Evolutionary conservation across 2,888 invertebrate species (phyloP).

Genomic region (Chorisops tibialis): DNA sequence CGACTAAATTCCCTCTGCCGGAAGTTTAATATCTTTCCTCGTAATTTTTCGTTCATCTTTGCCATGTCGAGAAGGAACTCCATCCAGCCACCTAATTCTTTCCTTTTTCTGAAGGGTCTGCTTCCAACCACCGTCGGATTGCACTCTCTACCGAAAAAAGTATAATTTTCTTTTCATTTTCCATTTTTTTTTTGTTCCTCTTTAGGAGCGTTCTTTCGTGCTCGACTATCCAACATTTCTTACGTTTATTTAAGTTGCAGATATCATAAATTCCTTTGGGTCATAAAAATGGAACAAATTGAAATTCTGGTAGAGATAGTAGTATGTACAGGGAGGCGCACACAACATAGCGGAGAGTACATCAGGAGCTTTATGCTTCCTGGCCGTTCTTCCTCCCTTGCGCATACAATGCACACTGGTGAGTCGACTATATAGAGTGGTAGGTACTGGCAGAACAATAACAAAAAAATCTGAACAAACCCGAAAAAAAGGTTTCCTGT

Average conservation of each 20-base stretch:
- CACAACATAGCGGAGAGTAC: slow-evolving; percentile 8
- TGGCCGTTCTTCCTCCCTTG: not conserved
- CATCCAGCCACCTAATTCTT: too few species aligned
- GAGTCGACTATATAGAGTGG: not conserved
- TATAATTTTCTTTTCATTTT: slow-evolving; percentile 1
- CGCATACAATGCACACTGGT: not conserved
- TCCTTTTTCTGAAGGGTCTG: too few species aligned
- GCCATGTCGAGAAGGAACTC: too few species aligned
- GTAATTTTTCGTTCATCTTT: too few species aligned
- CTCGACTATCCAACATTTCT: slow-evolving; percentile 9
- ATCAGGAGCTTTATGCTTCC: slow-evolving; percentile 15
- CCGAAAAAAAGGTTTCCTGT: slow-evolving; percentile 19
- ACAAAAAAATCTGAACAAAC: not conserved
- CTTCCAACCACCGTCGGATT: not conserved
- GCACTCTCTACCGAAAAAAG: not conserved
- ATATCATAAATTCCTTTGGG: slow-evolving; percentile 31
- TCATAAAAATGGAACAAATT: slow-evolving; percentile 32
- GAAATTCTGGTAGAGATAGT: slow-evolving; percentile 27
- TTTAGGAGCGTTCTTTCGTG: slow-evolving; percentile 13
- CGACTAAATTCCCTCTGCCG: too few species aligned
- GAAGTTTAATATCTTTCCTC: too few species aligned
- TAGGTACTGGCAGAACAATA: not conserved
- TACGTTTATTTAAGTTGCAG: slow-evolving; percentile 29
- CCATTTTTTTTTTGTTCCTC: not conserved
- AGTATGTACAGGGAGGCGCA: not conserved